Conservation (phyloP, 1,140 invertebrate genomes). For the Rhagoletis zephyria region DNA sequence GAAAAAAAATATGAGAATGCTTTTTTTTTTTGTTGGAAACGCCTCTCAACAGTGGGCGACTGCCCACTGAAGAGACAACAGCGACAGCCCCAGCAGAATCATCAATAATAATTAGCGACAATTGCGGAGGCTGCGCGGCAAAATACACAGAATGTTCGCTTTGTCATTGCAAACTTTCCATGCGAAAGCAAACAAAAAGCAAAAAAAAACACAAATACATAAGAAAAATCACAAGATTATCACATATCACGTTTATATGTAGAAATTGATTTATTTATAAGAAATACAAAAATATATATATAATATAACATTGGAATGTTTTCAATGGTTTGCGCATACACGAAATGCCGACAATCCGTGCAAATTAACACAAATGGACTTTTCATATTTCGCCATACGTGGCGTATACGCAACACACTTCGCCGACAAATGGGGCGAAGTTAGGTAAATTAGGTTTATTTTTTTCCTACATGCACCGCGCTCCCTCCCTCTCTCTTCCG, state of each 20-base stretch:
- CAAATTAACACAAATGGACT: neutral
- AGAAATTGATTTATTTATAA: neutral
- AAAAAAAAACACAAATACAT: neutral
- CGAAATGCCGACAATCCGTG: neutral
- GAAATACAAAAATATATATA: no score
- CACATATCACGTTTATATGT: neutral
- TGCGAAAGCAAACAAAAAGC: neutral
- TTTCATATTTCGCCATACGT: neutral
- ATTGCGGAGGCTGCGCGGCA: neutral
- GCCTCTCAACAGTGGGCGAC: neutral
- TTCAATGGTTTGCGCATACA: no score
- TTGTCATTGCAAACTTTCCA: slow-evolving; percentile 28
- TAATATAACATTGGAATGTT: no score
- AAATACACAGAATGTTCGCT: neutral
- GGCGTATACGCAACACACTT: neutral
- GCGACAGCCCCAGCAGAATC: neutral
- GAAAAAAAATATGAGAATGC: neutral
- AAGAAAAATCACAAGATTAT: neutral
- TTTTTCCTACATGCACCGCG: neutral
- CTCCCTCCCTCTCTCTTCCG: neutral
- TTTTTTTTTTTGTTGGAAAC: neutral
- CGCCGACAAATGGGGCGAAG: neutral
- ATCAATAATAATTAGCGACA: neutral
- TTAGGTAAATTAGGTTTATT: neutral
- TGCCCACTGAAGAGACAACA: neutral